Evolutionary conservation across 1,140 invertebrate species (phyloP).

Genomic region (Drosophila rhopaloa): DNA sequence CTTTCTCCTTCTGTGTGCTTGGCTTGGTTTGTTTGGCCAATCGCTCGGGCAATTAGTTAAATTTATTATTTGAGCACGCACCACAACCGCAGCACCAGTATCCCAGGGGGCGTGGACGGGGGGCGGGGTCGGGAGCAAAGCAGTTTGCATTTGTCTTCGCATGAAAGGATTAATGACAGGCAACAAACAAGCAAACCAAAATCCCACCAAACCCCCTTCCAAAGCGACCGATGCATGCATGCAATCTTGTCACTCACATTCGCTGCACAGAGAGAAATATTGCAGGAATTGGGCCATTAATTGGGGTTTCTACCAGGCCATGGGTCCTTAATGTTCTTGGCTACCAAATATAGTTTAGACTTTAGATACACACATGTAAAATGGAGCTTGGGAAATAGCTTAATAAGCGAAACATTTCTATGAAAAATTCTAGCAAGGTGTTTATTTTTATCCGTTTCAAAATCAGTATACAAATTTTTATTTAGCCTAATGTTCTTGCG

Average conservation of each 20-base stretch:
- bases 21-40: constrained; percentile 55
- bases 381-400: too few relatives aligned
- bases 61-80: constrained; percentile 80
- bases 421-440: too few relatives aligned
- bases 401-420: too few relatives aligned
- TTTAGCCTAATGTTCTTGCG: too few relatives aligned
- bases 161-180: constrained; percentile 77
- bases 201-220: constrained; percentile 24
- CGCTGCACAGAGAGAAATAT: constrained; percentile 15
- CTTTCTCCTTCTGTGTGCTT: constrained; percentile 24
- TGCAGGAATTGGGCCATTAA: not conserved
- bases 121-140: constrained; percentile 50
- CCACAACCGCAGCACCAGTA: constrained; percentile 59
- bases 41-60: constrained; percentile 76
- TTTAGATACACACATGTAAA: too few relatives aligned
- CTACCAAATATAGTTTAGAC: not conserved
- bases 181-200: constrained; percentile 51
- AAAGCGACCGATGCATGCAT: constrained; percentile 28
- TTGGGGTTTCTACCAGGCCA: not conserved
- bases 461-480: too few relatives aligned
- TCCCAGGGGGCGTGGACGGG: constrained; percentile 25
- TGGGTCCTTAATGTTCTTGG: not conserved
- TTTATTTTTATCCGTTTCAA: too few relatives aligned
- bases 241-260: constrained; percentile 54
- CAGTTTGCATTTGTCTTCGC: constrained; percentile 75